Conservation (phyloP, 2,888 invertebrate genomes). For the Acronicta psi region DNA sequence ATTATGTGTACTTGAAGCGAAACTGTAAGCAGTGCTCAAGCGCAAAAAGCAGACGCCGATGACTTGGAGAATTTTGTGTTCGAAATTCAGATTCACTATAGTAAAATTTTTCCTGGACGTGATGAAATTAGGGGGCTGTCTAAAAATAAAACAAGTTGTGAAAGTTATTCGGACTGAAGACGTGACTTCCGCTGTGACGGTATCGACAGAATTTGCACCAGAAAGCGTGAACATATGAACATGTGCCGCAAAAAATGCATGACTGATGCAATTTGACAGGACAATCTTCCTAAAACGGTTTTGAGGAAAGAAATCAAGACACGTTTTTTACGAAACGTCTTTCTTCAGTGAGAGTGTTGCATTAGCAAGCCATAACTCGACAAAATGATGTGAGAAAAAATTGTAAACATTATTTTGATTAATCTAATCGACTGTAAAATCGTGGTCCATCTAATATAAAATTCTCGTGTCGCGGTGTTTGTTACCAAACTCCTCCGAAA, state of each 20-base stretch:
- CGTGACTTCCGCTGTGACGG: constrained; percentile 60
- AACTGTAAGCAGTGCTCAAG: constrained; percentile 43
- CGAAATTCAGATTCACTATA: constrained; percentile 49
- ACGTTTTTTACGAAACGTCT: constrained; percentile 24
- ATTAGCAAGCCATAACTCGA: constrained; percentile 44
- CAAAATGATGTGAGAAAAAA: constrained; percentile 40
- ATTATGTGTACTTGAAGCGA: constrained; percentile 33
- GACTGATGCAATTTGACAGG: constrained; percentile 44
- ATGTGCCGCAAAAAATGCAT: constrained; percentile 44
- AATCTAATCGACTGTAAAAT: constrained; percentile 44
- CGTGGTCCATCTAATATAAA: constrained; percentile 17
- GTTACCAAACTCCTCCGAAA: too few species aligned
- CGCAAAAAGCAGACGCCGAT: constrained; percentile 21
- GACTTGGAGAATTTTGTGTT: constrained; percentile 29
- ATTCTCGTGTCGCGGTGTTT: too few species aligned
- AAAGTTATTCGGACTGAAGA: constrained; percentile 56
- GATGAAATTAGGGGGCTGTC: constrained; percentile 57
- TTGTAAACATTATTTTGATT: constrained; percentile 29
- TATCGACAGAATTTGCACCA: constrained; percentile 33
- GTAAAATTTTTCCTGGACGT: constrained; percentile 62
- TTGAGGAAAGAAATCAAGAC: constrained; percentile 18
- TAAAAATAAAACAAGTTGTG: constrained; percentile 57
- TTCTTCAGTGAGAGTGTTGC: constrained; percentile 39
- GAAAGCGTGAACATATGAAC: constrained; percentile 35
- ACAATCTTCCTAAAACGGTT: constrained; percentile 33